Percentiles rank a stretch among this genome's conserved stretches.
phyloP scores from a whole-genome alignment of 2,113 vertebrate genomes.

The Psephotus haematonotus region DNA sequence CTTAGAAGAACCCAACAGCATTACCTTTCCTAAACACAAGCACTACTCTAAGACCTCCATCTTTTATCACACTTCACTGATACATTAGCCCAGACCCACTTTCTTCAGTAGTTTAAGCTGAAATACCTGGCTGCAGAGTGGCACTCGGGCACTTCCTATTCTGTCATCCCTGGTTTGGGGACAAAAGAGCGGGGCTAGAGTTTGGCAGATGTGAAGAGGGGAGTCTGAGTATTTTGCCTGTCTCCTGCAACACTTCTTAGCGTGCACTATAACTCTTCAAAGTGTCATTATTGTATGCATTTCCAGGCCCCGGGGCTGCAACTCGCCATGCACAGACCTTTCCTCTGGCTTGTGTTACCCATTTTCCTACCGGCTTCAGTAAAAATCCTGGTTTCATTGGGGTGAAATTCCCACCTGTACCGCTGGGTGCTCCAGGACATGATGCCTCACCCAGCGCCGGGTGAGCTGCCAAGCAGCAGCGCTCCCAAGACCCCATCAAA shows the following conservation, averaged over 20 bases:
- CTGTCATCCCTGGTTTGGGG: background rate
- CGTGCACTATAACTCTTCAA: background rate
- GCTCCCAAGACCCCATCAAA: background rate
- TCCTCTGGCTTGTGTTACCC: background rate
- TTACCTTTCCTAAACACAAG: background rate
- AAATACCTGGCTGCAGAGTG: background rate
- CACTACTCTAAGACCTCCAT: background rate
- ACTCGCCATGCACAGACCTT: background rate
- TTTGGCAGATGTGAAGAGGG: background rate
- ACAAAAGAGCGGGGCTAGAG: background rate
- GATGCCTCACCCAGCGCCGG: accelerated
- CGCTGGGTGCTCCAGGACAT: accelerated
- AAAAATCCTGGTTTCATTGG: background rate
- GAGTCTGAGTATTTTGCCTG: background rate
- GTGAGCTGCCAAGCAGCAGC: background rate
- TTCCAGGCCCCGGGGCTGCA: background rate
- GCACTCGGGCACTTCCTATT: background rate
- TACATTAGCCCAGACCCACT: background rate
- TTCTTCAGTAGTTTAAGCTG: background rate
- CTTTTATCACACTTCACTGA: background rate
- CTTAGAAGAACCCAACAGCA: background rate
- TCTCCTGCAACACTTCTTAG: background rate
- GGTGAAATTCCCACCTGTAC: accelerated
- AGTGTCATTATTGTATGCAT: background rate
- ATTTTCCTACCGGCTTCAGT: background rate